Evolutionary conservation across 2,888 invertebrate species (phyloP), one percentile per base, ranked within the genome.

Genomic region (Metacarcinus magister): DNA sequence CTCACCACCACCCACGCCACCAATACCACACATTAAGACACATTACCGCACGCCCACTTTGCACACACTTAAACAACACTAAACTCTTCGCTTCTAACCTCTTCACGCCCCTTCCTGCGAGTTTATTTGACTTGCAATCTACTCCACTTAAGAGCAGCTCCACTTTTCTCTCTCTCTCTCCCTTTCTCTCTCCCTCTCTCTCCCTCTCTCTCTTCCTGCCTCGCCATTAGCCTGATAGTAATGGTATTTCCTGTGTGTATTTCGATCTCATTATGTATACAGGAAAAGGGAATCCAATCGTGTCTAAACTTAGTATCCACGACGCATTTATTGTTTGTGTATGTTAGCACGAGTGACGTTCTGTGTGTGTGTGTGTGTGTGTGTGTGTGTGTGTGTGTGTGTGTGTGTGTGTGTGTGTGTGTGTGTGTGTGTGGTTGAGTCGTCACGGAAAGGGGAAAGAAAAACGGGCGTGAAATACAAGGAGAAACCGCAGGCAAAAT

Each of bases 161-260:
- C 92, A 92, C 92, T 92, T 92, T 54, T 92, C 92, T 92, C 44
- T 44, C 82, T 32, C 82, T 32, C 67, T 23, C 23, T 23, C 67
- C 67, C 67, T 67, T 5, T 8, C 67, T 67, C 67, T 67, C 23
- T 23, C 67, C 2, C 23, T 8, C 67, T 67, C 19, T 23, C 16
- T 67, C 16, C 23, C 67, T 67, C 67, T 23, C 43, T 43, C 91
- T n/a, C 75, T 28, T 32, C 19, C 82, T 28, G 32, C 32, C 32
- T 32, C 10, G 16, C 82, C 82, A 82, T 82, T 82, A 82, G 82
- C 23, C 2, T 8, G 82, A 82, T 32, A 13, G 82, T 82, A 82
- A 82, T 32, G 82, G 82, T 32, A 32, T 82, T 82, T 82, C 82
- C 82, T 28, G 82, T 28, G 7, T 10, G 82, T 32, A 82, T 82